phyloP scores from a whole-genome alignment of 2,888 invertebrate species.

The Caenorhabditis uteleia region DNA sequence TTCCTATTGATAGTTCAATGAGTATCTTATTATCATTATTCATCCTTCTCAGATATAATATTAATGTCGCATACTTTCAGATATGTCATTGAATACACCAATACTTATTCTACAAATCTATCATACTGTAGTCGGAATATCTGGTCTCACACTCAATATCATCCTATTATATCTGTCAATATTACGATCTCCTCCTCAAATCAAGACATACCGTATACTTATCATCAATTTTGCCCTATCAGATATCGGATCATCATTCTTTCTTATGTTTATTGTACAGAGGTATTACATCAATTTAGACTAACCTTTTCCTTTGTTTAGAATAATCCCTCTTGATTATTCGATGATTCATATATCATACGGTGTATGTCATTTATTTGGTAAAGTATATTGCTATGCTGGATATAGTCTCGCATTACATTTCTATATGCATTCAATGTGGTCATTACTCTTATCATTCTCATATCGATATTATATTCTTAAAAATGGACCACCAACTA shows the following conservation, averaged over 20 bases:
- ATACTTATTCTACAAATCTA: conserved; percentile 3
- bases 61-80: no score
- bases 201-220: conserved; percentile 19
- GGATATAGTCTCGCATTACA: not conserved
- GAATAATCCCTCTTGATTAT: not conserved
- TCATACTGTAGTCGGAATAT: conserved; percentile 7
- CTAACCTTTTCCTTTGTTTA: not conserved
- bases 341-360: not conserved
- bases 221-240: conserved; percentile 27
- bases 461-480: not conserved
- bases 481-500: conserved; percentile 1
- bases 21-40: no score
- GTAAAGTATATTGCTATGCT: not conserved
- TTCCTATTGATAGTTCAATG: no score
- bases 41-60: no score
- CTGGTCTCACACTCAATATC: conserved; percentile 12
- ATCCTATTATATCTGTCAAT: conserved; percentile 12
- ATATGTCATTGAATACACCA: no score
- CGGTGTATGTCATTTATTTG: not conserved
- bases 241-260: conserved; percentile 14
- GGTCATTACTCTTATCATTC: not conserved
- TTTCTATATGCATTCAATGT: not conserved
- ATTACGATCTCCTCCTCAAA: conserved; percentile 20
- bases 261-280: conserved; percentile 15
- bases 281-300: conserved; percentile 1